A percentile compares a stretch with the other conserved stretches of the same genome.
phyloP scores from a whole-genome alignment of 2,113 vertebrate genomes.

The Rattus rattus region DNA sequence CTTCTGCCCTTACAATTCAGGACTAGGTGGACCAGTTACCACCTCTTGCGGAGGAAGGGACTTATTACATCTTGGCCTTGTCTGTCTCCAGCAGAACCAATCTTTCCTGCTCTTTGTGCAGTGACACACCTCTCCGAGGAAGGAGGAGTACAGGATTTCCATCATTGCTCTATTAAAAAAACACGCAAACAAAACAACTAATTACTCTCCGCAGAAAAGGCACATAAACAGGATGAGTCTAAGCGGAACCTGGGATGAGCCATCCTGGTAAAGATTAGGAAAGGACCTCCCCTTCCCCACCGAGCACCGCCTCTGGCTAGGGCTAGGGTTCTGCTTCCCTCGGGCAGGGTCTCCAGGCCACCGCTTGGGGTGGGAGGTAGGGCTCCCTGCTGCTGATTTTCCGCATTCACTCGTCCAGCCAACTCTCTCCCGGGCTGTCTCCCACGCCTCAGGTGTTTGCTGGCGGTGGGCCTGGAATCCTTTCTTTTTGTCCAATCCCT shows the following conservation, averaged over 20 bases:
- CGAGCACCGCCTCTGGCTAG: not conserved
- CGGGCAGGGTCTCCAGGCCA: not conserved
- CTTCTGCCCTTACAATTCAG: not conserved
- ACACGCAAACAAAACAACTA: slow-evolving; percentile 8
- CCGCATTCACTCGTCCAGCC: not conserved
- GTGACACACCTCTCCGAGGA: slow-evolving; percentile 76
- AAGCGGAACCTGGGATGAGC: slow-evolving; percentile 62
- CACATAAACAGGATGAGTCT: slow-evolving; percentile 71
- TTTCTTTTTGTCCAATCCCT: not conserved
- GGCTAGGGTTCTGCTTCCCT: not conserved
- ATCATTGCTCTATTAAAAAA: slow-evolving; percentile 59
- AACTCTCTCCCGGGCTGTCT: not conserved
- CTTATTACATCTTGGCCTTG: not conserved
- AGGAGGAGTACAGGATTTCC: slow-evolving; percentile 71
- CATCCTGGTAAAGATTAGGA: slow-evolving; percentile 51
- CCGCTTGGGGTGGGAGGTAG: not conserved
- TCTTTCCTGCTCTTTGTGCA: slow-evolving; percentile 76
- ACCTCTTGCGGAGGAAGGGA: slow-evolving; percentile 2
- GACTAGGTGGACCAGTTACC: slow-evolving; percentile 48
- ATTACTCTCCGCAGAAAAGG: slow-evolving; percentile 75
- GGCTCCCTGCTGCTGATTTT: not conserved
- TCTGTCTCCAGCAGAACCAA: slow-evolving; percentile 71
- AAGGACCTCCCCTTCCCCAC: slow-evolving; percentile 46
- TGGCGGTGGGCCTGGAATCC: not conserved
- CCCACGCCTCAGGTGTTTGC: not conserved